Conservation (phyloP, 2,888 invertebrate genomes). For the Himalopsyche japonica region DNA sequence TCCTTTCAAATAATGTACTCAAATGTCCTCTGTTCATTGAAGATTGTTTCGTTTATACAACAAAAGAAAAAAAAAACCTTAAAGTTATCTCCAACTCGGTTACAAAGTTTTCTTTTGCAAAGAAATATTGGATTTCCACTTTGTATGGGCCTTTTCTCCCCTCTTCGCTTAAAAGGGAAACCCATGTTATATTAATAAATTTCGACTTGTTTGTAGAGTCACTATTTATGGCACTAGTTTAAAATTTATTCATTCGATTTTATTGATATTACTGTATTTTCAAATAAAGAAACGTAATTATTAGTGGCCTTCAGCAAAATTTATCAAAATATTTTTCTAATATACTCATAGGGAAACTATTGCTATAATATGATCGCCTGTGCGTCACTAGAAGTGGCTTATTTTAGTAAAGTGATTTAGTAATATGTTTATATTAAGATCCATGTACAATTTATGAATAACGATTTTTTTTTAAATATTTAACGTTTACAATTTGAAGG, state of each 20-base stretch:
- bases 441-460: too few relatives aligned
- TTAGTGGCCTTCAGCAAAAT: background rate
- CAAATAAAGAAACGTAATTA: background rate
- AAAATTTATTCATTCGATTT: background rate
- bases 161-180: background rate
- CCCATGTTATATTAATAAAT: background rate
- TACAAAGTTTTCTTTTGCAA: constrained; percentile 23
- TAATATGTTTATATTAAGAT: too few relatives aligned
- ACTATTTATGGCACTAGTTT: background rate
- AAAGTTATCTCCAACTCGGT: constrained; percentile 11
- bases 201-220: background rate
- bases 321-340: too few relatives aligned
- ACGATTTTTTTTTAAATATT: too few relatives aligned
- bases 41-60: constrained; percentile 13
- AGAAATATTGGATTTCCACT: constrained; percentile 27
- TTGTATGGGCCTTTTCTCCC: background rate
- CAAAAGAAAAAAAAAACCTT: constrained; percentile 9
- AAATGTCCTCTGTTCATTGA: constrained; percentile 4
- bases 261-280: background rate
- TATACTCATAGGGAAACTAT: too few relatives aligned
- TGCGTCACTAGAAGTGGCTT: too few relatives aligned
- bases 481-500: too few relatives aligned
- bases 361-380: too few relatives aligned
- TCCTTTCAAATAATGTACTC: background rate
- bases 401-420: too few relatives aligned